These are phyloP conservation scores for Lasioglossum zephyrum DNA, from an alignment of 2,888 invertebrate genomes.

Conservation along the genomic window DNA sequence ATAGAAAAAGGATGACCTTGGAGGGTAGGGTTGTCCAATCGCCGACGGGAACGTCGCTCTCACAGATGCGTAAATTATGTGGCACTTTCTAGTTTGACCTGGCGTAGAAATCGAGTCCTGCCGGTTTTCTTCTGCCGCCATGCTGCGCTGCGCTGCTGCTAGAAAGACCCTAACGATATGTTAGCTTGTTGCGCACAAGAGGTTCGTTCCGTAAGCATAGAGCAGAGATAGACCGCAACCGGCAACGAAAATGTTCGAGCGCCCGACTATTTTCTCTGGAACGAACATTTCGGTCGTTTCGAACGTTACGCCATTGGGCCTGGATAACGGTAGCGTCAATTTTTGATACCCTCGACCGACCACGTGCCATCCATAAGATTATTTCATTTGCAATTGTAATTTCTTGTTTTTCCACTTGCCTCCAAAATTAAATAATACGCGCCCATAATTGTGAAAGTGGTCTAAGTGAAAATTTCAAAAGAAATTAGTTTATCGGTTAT, in stretches of 20 bases:
- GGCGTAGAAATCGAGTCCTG: not conserved
- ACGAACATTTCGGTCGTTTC: not conserved
- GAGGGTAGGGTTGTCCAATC: slow-evolving; percentile 62
- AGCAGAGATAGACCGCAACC: not conserved
- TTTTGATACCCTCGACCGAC: not conserved
- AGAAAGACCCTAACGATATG: not conserved
- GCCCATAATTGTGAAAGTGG: too few species aligned
- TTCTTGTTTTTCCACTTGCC: not conserved
- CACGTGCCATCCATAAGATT: not conserved
- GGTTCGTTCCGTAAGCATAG: not conserved
- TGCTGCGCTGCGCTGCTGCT: not conserved
- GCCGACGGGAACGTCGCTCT: slow-evolving; percentile 28
- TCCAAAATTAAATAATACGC: not conserved
- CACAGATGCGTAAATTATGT: slow-evolving; percentile 63
- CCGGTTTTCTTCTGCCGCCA: not conserved
- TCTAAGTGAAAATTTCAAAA: too few species aligned
- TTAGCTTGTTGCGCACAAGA: not conserved
- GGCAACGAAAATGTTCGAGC: too few species aligned
- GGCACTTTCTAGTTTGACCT: slow-evolving; percentile 42
- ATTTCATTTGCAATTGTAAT: not conserved
- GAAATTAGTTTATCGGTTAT: too few species aligned
- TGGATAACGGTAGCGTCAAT: not conserved
- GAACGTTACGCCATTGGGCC: not conserved
- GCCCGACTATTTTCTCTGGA: not conserved
- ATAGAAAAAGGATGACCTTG: slow-evolving; percentile 54